Conservation (phyloP, 37 sponge, comb jelly and placozoan genomes). For the Lycopodina hypogea region DNA sequence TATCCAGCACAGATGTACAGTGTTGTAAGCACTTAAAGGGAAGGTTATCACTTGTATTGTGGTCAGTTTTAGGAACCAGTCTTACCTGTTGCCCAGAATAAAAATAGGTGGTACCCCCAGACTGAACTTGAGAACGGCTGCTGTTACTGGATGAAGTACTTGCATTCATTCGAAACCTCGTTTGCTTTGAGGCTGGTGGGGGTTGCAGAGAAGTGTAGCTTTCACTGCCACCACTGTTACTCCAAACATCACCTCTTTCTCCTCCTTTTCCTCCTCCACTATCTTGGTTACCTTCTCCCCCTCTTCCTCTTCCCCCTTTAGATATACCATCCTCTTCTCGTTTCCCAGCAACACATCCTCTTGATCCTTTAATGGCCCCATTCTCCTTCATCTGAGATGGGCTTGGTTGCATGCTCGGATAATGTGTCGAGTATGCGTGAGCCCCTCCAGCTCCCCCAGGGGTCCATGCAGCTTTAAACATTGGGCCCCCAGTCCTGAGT, state of each 20-base stretch:
- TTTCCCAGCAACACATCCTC: neutral
- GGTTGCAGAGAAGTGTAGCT: conserved; percentile 4
- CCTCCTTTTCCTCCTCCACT: neutral
- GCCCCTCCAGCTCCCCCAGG: too few species aligned
- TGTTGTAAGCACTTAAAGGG: too few species aligned
- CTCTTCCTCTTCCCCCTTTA: neutral
- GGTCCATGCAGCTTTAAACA: neutral
- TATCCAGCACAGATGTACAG: too few species aligned
- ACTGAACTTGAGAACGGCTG: conserved; percentile 27
- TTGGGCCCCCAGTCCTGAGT: neutral
- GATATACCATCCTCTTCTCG: too few species aligned
- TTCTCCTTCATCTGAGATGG: neutral
- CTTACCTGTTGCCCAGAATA: conserved; percentile 29
- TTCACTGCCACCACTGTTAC: neutral
- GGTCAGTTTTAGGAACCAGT: too few species aligned
- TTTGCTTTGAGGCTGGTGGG: conserved; percentile 17
- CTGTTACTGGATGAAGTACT: neutral
- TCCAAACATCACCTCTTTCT: neutral
- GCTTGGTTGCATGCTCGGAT: neutral
- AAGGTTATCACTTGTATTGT: too few species aligned
- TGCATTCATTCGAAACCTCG: neutral
- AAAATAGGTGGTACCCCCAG: conserved; percentile 59
- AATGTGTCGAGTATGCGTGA: neutral
- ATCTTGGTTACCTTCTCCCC: neutral
- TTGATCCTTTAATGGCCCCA: neutral